Conservation (phyloP, 1,140 invertebrate genomes). For the Panonychus citri region DNA sequence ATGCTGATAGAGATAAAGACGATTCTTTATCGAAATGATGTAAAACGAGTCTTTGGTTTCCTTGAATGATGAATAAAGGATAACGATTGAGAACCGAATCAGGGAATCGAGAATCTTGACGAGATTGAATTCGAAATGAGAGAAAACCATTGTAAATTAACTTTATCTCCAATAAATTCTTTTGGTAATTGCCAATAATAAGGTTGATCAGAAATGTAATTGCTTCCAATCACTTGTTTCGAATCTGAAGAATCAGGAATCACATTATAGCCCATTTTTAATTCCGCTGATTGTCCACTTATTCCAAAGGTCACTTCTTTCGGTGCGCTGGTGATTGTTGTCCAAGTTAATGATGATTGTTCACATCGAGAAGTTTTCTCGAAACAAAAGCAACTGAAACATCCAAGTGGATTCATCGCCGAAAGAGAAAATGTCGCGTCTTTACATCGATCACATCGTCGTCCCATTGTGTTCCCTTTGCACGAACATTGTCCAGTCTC, state of each 20-base stretch:
- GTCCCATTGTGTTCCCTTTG: slow-evolving; percentile 57
- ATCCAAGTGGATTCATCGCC: slow-evolving; percentile 44
- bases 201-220: slow-evolving; percentile 38
- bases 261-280: slow-evolving; percentile 29
- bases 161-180: slow-evolving; percentile 61
- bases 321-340: slow-evolving; percentile 24
- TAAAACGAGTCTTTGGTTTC: slow-evolving; percentile 46
- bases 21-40: slow-evolving; percentile 37
- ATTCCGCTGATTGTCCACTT: slow-evolving; percentile 15
- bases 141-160: slow-evolving; percentile 34
- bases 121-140: slow-evolving; percentile 22
- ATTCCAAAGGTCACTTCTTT: slow-evolving; percentile 13
- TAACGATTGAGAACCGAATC: slow-evolving; percentile 36
- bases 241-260: slow-evolving; percentile 44
- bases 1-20: slow-evolving; percentile 20
- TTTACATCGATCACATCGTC: slow-evolving; percentile 63
- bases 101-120: slow-evolving; percentile 59
- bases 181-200: slow-evolving; percentile 56
- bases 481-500: slow-evolving; percentile 63
- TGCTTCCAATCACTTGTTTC: slow-evolving; percentile 46
- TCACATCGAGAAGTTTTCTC: slow-evolving; percentile 46
- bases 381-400: slow-evolving; percentile 73
- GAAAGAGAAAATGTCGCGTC: slow-evolving; percentile 50
- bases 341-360: slow-evolving; percentile 50
- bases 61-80: slow-evolving; percentile 59